phyloP scores from a whole-genome alignment of 2,797 vertebrate species.

The Etheostoma perlongum region DNA sequence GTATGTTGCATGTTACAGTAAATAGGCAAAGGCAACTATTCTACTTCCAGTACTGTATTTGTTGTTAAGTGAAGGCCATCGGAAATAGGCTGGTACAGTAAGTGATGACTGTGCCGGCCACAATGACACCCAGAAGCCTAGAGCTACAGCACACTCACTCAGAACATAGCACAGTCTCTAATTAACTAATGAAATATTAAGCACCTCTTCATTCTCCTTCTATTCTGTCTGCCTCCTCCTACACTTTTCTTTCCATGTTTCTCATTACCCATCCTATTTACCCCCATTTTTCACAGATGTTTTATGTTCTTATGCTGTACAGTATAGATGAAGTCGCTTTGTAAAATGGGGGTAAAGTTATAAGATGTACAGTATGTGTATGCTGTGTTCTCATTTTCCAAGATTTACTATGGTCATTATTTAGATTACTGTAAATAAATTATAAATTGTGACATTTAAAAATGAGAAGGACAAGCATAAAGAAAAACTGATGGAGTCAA shows the following conservation, averaged over 20 bases:
- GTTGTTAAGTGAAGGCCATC: slow-evolving; percentile 61
- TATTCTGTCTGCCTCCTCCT: slow-evolving; percentile 63
- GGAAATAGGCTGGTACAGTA: slow-evolving; percentile 77
- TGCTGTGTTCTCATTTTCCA: slow-evolving; percentile 25
- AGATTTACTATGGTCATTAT: slow-evolving; percentile 13
- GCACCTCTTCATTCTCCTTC: slow-evolving; percentile 78
- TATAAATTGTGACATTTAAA: slow-evolving; percentile 27
- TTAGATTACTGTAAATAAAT: background rate
- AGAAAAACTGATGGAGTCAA: slow-evolving; percentile 13
- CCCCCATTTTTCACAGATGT: slow-evolving; percentile 60
- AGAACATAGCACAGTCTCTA: slow-evolving; percentile 77
- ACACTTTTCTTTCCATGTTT: slow-evolving; percentile 57
- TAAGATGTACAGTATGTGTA: slow-evolving; percentile 1
- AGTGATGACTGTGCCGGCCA: slow-evolving; percentile 79
- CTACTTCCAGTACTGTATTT: slow-evolving; percentile 54
- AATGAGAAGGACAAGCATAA: slow-evolving; percentile 1
- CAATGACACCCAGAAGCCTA: slow-evolving; percentile 80
- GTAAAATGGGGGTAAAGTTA: slow-evolving; percentile 17
- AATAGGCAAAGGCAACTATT: background rate
- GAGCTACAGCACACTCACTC: slow-evolving; percentile 77
- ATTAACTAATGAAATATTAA: slow-evolving; percentile 88
- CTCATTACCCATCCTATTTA: slow-evolving; percentile 70
- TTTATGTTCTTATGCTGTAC: slow-evolving; percentile 33
- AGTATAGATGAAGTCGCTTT: slow-evolving; percentile 44
- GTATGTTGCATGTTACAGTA: background rate